Evolutionary conservation across 2,888 invertebrate species (phyloP).

Genomic region (Notodromas monacha): DNA sequence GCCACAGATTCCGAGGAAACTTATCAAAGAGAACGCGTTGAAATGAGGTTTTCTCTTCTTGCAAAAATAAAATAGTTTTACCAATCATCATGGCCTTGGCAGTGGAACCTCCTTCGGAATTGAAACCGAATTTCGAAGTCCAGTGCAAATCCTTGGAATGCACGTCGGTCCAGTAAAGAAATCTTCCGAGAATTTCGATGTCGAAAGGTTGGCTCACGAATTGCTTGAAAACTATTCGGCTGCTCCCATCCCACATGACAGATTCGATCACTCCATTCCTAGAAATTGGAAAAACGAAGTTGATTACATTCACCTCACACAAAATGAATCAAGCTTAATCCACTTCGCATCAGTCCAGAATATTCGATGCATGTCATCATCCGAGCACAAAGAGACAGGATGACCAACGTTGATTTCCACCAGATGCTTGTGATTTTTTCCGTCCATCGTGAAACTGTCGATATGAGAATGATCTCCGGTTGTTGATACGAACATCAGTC

Average conservation of each 20-base stretch:
- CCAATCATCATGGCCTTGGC: neutral
- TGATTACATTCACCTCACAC: too few relatives aligned
- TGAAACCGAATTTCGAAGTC: neutral
- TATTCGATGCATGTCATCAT: neutral
- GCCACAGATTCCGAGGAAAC: too few relatives aligned
- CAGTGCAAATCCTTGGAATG: conserved; percentile 1
- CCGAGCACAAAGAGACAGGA: neutral
- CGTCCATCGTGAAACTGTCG: conserved; percentile 1
- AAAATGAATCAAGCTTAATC: too few relatives aligned
- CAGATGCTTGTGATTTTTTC: neutral
- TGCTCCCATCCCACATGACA: neutral
- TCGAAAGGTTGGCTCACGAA: neutral
- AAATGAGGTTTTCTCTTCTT: too few relatives aligned
- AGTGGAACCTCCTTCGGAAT: neutral
- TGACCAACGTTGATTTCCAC: neutral
- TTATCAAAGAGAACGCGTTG: too few relatives aligned
- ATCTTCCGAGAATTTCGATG: neutral
- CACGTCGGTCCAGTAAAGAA: neutral
- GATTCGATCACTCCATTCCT: neutral
- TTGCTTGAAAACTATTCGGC: neutral
- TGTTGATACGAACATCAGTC: too few relatives aligned
- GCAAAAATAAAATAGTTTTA: too few relatives aligned
- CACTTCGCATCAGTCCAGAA: neutral
- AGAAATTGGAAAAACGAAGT: too few relatives aligned
- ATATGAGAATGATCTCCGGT: too few relatives aligned